A percentile compares a stretch with the other conserved stretches of the same genome.
Conservation (phyloP, 1,140 invertebrate genomes). For the Brachionus rotundiformis region DNA sequence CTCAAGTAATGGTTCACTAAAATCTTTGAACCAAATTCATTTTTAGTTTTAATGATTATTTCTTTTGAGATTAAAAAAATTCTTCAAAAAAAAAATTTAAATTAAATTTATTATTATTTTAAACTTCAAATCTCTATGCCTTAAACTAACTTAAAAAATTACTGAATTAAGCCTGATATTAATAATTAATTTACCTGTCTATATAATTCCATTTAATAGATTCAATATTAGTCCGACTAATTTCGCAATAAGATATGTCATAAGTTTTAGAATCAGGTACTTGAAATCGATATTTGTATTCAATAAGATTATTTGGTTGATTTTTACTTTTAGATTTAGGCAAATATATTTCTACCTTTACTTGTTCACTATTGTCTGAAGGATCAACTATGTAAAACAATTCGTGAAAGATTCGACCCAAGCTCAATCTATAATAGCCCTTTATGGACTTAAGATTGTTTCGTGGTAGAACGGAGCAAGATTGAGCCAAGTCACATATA, state of each 20-base stretch:
- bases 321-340: neutral
- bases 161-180: too few relatives aligned
- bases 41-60: too few relatives aligned
- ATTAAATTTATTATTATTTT: too few relatives aligned
- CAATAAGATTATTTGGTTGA: conserved; percentile 53
- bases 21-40: too few relatives aligned
- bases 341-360: conserved; percentile 56
- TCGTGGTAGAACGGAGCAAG: neutral
- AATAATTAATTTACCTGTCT: conserved; percentile 93
- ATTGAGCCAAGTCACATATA: conserved; percentile 15
- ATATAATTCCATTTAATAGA: conserved; percentile 97
- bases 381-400: conserved; percentile 78
- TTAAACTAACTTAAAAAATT: too few relatives aligned
- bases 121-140: too few relatives aligned
- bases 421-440: conserved; percentile 74
- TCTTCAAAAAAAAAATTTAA: too few relatives aligned
- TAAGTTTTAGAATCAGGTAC: conserved; percentile 88
- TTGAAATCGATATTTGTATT: conserved; percentile 71
- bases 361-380: conserved; percentile 87
- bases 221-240: conserved; percentile 88
- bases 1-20: too few relatives aligned
- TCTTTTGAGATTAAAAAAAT: too few relatives aligned
- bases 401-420: conserved; percentile 90
- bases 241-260: conserved; percentile 89
- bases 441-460: conserved; percentile 27